phyloP scores from a whole-genome alignment of 92 coral and sea anemone genomes.

The Micromussa lordhowensis region DNA sequence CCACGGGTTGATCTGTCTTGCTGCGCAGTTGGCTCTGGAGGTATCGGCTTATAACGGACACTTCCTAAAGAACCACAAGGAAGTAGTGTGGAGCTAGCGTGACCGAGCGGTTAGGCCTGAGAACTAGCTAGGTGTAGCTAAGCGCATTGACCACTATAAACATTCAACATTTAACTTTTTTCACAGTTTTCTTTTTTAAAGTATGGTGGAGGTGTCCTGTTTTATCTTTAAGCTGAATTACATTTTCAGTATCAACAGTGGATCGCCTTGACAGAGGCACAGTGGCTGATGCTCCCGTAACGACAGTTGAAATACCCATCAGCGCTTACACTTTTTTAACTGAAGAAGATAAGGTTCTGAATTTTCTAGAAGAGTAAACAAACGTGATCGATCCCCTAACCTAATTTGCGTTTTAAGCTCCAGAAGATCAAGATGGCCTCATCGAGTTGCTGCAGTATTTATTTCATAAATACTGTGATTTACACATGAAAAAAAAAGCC shows the following conservation, averaged over 20 bases:
- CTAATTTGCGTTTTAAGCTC: neutral
- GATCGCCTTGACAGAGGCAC: neutral
- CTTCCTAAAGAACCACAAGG: neutral
- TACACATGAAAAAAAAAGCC: too few relatives aligned
- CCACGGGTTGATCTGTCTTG: constrained; percentile 89
- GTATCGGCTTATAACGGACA: constrained; percentile 35
- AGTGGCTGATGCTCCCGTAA: neutral
- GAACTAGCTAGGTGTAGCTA: too few relatives aligned
- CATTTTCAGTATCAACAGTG: neutral
- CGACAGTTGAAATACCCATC: neutral
- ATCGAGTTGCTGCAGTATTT: neutral
- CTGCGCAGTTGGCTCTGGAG: constrained; percentile 96
- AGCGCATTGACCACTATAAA: too few relatives aligned
- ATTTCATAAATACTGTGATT: too few relatives aligned
- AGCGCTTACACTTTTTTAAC: neutral
- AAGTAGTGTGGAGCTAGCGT: neutral
- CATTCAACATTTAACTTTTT: too few relatives aligned
- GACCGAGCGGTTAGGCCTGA: too few relatives aligned
- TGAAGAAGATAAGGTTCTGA: neutral
- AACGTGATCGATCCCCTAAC: too few relatives aligned
- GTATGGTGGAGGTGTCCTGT: too few relatives aligned
- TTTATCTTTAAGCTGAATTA: too few relatives aligned
- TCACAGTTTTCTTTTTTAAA: too few relatives aligned
- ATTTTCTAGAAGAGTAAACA: too few relatives aligned
- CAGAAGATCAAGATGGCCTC: neutral